phyloP scores from a whole-genome alignment of 2,888 invertebrate genomes.

The Rhamphomyia laevipes region DNA sequence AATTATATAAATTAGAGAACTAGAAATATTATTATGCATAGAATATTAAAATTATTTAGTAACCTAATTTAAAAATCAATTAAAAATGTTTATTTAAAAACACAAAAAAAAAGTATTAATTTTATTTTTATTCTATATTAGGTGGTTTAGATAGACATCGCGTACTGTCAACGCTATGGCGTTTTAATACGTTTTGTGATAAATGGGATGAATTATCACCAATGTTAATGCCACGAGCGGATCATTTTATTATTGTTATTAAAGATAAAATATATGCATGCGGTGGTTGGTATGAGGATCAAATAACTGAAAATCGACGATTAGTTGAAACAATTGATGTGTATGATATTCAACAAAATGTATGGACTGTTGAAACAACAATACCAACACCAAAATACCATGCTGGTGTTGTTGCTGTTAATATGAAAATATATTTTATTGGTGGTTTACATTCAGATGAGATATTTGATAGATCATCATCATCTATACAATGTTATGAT shows the following conservation, averaged over 20 bases:
- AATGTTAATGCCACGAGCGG: slow-evolving; percentile 49
- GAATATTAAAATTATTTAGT: too few species aligned
- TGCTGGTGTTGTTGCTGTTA: slow-evolving; percentile 51
- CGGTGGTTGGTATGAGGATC: slow-evolving; percentile 52
- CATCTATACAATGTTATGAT: slow-evolving; percentile 54
- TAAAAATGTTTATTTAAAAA: too few species aligned
- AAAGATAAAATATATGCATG: slow-evolving; percentile 48
- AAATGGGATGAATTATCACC: slow-evolving; percentile 44
- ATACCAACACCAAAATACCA: slow-evolving; percentile 57
- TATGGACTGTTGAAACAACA: slow-evolving; percentile 48
- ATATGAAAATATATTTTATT: slow-evolving; percentile 51
- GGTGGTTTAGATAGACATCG: slow-evolving; percentile 33
- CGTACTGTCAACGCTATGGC: slow-evolving; percentile 40
- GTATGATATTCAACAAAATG: slow-evolving; percentile 45
- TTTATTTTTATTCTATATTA: slow-evolving; percentile 14
- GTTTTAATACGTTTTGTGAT: slow-evolving; percentile 42
- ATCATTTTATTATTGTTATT: slow-evolving; percentile 50
- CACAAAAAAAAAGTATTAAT: too few species aligned
- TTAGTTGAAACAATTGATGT: slow-evolving; percentile 52
- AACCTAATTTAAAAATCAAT: too few species aligned
- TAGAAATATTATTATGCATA: too few species aligned
- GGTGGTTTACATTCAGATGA: slow-evolving; percentile 56
- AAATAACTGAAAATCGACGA: slow-evolving; percentile 39
- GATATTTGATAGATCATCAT: slow-evolving; percentile 54
- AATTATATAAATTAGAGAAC: too few species aligned